Percentiles rank a stretch among this genome's conserved stretches.
Conservation (phyloP, 2,797 vertebrate species). For the Myotis myotis region DNA sequence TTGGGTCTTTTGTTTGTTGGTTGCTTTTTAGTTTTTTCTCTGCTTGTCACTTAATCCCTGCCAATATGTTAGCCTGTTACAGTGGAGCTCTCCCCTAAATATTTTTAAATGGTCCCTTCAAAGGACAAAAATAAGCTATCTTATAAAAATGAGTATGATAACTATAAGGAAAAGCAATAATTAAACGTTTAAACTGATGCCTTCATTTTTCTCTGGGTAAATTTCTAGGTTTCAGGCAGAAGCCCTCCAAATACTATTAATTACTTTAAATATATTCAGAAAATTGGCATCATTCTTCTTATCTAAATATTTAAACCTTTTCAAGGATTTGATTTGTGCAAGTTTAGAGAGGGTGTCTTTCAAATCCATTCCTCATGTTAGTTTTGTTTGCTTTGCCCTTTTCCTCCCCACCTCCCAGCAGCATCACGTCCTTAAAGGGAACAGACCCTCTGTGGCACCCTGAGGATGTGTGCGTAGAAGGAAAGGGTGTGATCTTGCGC, state of each 20-base stretch:
- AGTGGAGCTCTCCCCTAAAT: not conserved
- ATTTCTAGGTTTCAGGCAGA: slow-evolving; percentile 9
- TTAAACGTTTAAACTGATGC: not conserved
- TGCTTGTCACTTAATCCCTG: not conserved
- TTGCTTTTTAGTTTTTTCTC: not conserved
- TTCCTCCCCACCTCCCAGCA: not conserved
- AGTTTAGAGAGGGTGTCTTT: not conserved
- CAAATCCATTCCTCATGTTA: not conserved
- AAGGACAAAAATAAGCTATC: slow-evolving; percentile 20
- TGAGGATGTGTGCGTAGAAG: not conserved
- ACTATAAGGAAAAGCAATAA: not conserved
- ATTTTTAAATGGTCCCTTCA: slow-evolving; percentile 20
- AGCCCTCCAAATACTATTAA: not conserved
- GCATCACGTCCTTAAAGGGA: not conserved
- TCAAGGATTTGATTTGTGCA: not conserved
- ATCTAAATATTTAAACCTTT: not conserved
- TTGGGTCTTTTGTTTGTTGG: not conserved
- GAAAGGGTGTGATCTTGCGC: not conserved
- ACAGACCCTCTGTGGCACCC: not conserved
- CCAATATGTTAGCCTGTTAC: not conserved
- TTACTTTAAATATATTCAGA: not conserved
- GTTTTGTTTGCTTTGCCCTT: not conserved
- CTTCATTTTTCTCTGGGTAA: slow-evolving; percentile 8
- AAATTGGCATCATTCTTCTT: not conserved
- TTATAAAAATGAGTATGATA: not conserved